These are phyloP conservation scores for Diorhabda elongata DNA, from an alignment of 1,140 invertebrate species.

Conservation along the genomic window DNA sequence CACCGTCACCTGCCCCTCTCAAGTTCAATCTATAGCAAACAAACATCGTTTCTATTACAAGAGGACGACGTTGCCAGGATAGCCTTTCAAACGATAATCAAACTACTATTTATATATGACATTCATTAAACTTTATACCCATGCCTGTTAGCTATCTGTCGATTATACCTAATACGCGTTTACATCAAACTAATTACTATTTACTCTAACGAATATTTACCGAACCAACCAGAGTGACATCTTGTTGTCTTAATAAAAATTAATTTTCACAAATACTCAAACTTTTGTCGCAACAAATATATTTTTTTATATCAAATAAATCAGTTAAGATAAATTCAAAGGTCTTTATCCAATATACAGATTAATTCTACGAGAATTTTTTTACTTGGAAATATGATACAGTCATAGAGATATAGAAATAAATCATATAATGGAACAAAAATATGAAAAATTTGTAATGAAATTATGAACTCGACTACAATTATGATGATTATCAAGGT, in stretches of 20 bases:
- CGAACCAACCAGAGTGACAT: conserved; percentile 22
- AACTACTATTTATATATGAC: conserved; percentile 36
- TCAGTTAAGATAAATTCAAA: too few relatives aligned
- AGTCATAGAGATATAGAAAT: too few relatives aligned
- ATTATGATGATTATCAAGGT: too few relatives aligned
- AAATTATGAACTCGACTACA: too few relatives aligned
- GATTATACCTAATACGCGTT: conserved; percentile 14
- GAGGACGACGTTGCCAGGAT: conserved; percentile 28
- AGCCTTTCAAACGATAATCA: conserved; percentile 27
- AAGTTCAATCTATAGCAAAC: conserved; percentile 38
- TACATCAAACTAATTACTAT: conserved; percentile 20
- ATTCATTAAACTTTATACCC: conserved; percentile 29
- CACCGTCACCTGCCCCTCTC: conserved; percentile 40
- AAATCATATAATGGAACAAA: too few relatives aligned
- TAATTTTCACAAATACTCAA: conserved; percentile 9
- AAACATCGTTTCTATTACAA: conserved; percentile 34
- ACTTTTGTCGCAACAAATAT: neutral
- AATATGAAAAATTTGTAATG: too few relatives aligned
- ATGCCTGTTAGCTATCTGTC: conserved; percentile 26
- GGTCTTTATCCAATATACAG: too few relatives aligned
- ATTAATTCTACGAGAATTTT: too few relatives aligned
- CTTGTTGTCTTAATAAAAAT: conserved; percentile 25
- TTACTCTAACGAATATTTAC: conserved; percentile 25
- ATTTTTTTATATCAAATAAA: too few relatives aligned
- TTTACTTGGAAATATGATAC: too few relatives aligned